A percentile compares a stretch with the other conserved stretches of the same genome.
phyloP scores from a whole-genome alignment of 2,113 vertebrate species.

The Chrysemys picta region DNA sequence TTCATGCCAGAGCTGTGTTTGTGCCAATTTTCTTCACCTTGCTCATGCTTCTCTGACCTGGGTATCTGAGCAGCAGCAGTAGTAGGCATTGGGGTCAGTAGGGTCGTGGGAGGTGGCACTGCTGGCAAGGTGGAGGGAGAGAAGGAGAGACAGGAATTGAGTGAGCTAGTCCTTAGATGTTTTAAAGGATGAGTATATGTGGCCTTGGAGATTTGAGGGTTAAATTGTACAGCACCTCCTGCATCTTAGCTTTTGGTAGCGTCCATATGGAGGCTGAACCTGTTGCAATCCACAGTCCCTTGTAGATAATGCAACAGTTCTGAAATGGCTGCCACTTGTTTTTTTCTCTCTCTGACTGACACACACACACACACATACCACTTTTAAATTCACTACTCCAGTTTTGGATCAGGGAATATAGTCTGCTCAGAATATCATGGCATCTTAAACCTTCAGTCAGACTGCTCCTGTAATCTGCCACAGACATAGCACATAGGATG shows the following conservation, averaged over 20 bases:
- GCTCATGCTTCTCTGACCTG: not conserved
- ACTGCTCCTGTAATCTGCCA: not conserved
- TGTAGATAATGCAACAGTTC: not conserved
- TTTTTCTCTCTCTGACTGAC: no score
- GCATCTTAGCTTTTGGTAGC: not conserved
- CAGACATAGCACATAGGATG: not conserved
- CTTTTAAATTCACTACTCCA: not conserved
- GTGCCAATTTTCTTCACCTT: not conserved
- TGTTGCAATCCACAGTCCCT: not conserved
- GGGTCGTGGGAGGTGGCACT: not conserved
- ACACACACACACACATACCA: no score
- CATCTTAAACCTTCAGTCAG: not conserved
- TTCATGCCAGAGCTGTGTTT: not conserved
- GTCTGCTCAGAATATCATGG: not conserved
- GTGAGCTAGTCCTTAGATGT: not conserved
- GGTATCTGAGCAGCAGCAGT: not conserved
- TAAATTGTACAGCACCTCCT: no score
- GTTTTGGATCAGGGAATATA: not conserved
- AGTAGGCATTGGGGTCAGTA: not conserved
- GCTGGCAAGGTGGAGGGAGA: not conserved
- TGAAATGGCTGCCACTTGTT: not conserved
- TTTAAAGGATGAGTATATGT: not conserved
- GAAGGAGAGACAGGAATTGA: not conserved
- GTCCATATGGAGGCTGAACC: no score
- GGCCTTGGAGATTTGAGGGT: no score